Conservation (phyloP, 2,888 invertebrate species). For the Halictus ligatus region DNA sequence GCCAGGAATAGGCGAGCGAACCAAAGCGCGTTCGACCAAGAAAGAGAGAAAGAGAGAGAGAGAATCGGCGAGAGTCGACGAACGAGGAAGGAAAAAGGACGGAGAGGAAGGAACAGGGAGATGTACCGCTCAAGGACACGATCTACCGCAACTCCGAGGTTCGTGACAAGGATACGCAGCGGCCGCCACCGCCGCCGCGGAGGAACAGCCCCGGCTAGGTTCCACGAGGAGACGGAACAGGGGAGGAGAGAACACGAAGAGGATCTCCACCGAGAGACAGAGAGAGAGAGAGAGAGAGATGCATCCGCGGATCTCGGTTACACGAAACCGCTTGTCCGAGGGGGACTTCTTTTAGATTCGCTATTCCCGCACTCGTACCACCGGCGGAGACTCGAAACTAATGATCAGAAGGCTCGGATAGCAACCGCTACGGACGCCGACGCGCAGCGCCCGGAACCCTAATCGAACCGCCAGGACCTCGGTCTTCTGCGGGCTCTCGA, state of each 20-base stretch:
- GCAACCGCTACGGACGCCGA: conserved; percentile 17
- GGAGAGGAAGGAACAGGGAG: conserved; percentile 56
- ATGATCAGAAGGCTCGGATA: conserved; percentile 42
- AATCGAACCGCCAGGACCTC: neutral
- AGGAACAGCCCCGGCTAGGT: conserved; percentile 22
- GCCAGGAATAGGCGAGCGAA: conserved; percentile 67
- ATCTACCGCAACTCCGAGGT: conserved; percentile 73
- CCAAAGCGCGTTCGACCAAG: conserved; percentile 21
- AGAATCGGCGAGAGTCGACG: conserved; percentile 43
- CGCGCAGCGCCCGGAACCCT: neutral
- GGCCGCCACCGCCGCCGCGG: neutral
- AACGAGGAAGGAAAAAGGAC: conserved; percentile 56
- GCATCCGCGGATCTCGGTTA: conserved; percentile 60
- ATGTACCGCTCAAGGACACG: conserved; percentile 77
- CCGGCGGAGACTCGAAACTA: conserved; percentile 46
- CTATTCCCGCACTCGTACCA: conserved; percentile 34
- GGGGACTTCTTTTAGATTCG: conserved; percentile 50
- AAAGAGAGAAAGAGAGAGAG: conserved; percentile 1
- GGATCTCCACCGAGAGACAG: conserved; percentile 2
- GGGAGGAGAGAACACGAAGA: conserved; percentile 2
- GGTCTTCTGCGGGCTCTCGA: neutral
- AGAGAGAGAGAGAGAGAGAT: too few species aligned
- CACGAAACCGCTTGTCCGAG: conserved; percentile 65
- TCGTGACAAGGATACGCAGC: conserved; percentile 73
- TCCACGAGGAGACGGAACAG: conserved; percentile 20